phyloP scores from a whole-genome alignment of 2,797 vertebrate genomes.

The Trachurus trachurus region DNA sequence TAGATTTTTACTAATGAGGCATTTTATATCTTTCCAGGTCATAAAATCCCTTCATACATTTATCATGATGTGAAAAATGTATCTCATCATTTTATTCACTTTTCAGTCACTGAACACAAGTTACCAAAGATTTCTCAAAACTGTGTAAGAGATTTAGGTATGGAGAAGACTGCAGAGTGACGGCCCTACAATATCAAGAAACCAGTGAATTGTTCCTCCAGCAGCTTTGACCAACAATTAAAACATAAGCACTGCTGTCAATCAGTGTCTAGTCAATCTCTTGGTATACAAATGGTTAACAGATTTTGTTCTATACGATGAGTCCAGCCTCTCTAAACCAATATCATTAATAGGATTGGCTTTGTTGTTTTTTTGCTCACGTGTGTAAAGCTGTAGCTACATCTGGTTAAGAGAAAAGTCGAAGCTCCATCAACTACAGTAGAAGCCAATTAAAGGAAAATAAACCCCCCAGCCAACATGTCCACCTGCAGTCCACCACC shows the following conservation, averaged over 20 bases:
- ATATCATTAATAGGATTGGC: not conserved
- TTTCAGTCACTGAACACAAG: not conserved
- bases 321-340: not conserved
- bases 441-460: too few relatives aligned
- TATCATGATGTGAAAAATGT: too few relatives aligned
- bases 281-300: not conserved
- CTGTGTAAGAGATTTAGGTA: not conserved
- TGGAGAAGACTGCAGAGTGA: too few relatives aligned
- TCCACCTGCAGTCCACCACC: too few relatives aligned
- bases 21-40: too few relatives aligned
- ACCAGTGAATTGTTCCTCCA: not conserved
- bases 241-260: not conserved
- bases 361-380: not conserved
- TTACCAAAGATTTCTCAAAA: not conserved
- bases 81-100: not conserved
- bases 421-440: not conserved
- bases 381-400: not conserved
- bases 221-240: not conserved
- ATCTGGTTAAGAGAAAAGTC: not conserved
- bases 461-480: too few relatives aligned
- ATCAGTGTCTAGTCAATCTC: not conserved
- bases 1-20: too few relatives aligned
- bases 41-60: too few relatives aligned
- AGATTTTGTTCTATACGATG: not conserved
- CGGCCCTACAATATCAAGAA: too few relatives aligned